Conservation (phyloP, 2,888 invertebrate species). For the Callimorpha dominula region DNA sequence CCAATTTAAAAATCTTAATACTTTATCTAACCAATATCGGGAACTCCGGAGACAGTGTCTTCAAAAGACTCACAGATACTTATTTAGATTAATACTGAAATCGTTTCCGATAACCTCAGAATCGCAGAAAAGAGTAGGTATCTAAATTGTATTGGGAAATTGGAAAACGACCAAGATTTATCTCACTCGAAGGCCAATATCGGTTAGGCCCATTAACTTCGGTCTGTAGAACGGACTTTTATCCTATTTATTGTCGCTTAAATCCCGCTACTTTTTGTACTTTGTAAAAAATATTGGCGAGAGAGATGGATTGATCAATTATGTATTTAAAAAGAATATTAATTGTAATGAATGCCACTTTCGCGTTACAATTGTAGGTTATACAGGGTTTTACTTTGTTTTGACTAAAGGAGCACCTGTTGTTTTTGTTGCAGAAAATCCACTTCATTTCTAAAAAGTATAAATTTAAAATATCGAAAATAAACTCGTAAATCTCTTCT, state of each 20-base stretch:
- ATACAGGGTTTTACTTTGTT: too few relatives aligned
- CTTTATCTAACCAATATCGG: constrained; percentile 14
- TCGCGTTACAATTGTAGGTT: too few relatives aligned
- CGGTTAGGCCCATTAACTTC: constrained; percentile 42
- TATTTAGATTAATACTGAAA: constrained; percentile 39
- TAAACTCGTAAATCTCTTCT: too few relatives aligned
- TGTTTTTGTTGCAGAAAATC: too few relatives aligned
- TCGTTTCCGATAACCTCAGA: constrained; percentile 34
- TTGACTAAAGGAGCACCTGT: too few relatives aligned
- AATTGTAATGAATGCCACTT: too few relatives aligned
- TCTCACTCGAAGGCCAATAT: constrained; percentile 52
- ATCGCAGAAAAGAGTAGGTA: constrained; percentile 42
- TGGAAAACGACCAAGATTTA: constrained; percentile 55
- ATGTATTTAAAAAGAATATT: too few relatives aligned
- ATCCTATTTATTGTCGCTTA: constrained; percentile 39
- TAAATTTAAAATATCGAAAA: too few relatives aligned
- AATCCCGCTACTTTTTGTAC: constrained; percentile 26
- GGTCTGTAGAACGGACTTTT: constrained; percentile 33
- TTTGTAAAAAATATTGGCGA: constrained; percentile 29
- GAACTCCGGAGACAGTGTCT: background rate
- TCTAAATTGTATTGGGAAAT: constrained; percentile 52
- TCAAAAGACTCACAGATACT: constrained; percentile 30
- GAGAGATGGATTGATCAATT: constrained; percentile 2
- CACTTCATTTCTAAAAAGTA: too few relatives aligned
- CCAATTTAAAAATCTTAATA: constrained; percentile 18